Percentiles rank a stretch among this genome's conserved stretches.
phyloP scores from a whole-genome alignment of 2,888 invertebrate genomes.

The Meta bourneti region DNA sequence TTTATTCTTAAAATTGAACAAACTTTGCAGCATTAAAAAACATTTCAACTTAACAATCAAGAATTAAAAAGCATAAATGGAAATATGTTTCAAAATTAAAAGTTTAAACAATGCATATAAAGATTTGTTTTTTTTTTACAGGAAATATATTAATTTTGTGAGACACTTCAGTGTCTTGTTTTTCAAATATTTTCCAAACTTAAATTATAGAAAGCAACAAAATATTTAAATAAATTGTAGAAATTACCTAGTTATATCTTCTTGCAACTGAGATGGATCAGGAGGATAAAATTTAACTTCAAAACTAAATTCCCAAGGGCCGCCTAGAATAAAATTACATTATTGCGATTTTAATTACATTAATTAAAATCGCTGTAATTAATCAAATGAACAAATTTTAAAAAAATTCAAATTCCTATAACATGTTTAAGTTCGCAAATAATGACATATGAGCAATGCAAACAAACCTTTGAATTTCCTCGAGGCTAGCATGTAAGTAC shows the following conservation, averaged over 20 bases:
- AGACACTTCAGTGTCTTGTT: no score
- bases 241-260: conserved; percentile 90
- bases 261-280: conserved; percentile 95
- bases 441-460: background rate
- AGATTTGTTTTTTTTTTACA: background rate
- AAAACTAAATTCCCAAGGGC: conserved; percentile 95
- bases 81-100: background rate
- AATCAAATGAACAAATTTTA: background rate
- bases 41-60: no score
- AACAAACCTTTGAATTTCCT: conserved; percentile 58
- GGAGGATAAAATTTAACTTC: conserved; percentile 99
- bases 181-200: no score
- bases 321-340: conserved; percentile 83
- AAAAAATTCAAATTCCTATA: background rate
- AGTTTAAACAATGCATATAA: background rate
- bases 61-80: background rate
- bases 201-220: background rate
- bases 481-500: conserved; percentile 56
- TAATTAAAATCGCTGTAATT: background rate
- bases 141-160: background rate
- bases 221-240: background rate
- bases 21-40: background rate
- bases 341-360: background rate
- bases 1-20: background rate
- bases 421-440: background rate